Base-by-base conservation (phyloP, 2,113 vertebrate genomes). In the Charadrius vociferus region DNA sequence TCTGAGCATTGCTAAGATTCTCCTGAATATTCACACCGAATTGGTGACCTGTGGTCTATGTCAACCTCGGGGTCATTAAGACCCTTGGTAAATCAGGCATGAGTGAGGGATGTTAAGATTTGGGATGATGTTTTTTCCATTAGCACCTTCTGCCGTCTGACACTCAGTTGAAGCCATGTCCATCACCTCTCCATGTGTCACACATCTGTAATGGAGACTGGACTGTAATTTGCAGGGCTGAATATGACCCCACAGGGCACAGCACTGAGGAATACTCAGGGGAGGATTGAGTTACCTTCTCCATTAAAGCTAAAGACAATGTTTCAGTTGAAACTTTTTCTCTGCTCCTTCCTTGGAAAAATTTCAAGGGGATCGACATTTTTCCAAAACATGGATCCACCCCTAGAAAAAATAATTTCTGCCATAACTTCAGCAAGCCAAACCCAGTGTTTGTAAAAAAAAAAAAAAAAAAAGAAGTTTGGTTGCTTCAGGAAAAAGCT, bases 351-450 rank as follows among this genome's bases (percentile, higher is more conserved):
- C 36, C 41, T 56, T 24, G 37, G 50, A 47, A 90, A 61, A 66
- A 43, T 14, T 34, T 55, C 67, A 39, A 71, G 12, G 22, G 58
- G 15, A 37, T 22, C 0, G 0, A 47, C 2, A 2, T 37, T 52
- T 62, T 85, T 36, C 41, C 85, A 68, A n/a, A 29, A 7, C 18
- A 12, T 0, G 1, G 34, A 41, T 36, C 47, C 17, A 30, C 12
- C 22, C 14, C 7, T 18, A 43, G 20, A 37, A 32, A 52, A 59
- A 56, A 52, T 11, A 30, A 86, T 34, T 65, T n/a, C 29, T 41
- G 49, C 45, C 49, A 10, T 19, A 32, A 29, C 6, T 41, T 59
- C 37, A 65, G 37, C 2, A 20, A 72, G 39, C 3, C 24, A 37
- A 73, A 7, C 7, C 19, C 41, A 14, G 24, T 7, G 16, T 56